A percentile compares a stretch with the other conserved stretches of the same genome.
Evolutionary conservation across 2,888 invertebrate genomes (phyloP).

Genomic region (Leptothorax acervorum): DNA sequence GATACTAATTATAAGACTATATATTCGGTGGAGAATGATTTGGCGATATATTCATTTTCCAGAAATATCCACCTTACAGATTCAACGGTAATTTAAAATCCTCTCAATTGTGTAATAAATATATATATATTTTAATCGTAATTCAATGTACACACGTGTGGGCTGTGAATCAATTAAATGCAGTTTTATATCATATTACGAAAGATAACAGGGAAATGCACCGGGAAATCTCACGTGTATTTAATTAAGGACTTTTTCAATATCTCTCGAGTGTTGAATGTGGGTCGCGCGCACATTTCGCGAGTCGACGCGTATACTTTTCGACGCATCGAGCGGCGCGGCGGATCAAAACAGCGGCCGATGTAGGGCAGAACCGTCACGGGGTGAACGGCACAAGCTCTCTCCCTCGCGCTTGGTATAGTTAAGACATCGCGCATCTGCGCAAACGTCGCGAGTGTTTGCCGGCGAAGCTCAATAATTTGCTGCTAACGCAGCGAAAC

Average conservation of each 20-base stretch:
- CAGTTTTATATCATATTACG: neutral
- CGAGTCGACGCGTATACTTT: conserved; percentile 39
- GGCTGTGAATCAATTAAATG: neutral
- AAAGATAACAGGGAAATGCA: neutral
- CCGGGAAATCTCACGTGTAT: neutral
- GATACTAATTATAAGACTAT: neutral
- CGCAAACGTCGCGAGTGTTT: conserved; percentile 69
- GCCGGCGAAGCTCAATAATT: conserved; percentile 70
- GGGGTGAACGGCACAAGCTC: conserved; percentile 72
- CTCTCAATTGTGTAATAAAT: neutral
- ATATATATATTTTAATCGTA: neutral
- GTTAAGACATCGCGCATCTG: conserved; percentile 66
- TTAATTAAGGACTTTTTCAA: conserved; percentile 6
- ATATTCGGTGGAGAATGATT: neutral
- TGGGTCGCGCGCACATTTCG: conserved; percentile 38
- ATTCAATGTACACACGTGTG: neutral
- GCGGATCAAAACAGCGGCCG: conserved; percentile 59
- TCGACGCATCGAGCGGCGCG: conserved; percentile 48
- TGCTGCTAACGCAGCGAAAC: conserved; percentile 54
- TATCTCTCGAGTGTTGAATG: neutral
- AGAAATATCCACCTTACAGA: neutral
- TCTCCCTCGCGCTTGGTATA: conserved; percentile 38
- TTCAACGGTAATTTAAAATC: neutral
- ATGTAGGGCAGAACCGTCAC: conserved; percentile 71
- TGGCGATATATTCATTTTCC: neutral